Evolutionary conservation across 2,888 invertebrate genomes (phyloP), one percentile per base, ranked within the genome.

Genomic region (Tinea pellionella): DNA sequence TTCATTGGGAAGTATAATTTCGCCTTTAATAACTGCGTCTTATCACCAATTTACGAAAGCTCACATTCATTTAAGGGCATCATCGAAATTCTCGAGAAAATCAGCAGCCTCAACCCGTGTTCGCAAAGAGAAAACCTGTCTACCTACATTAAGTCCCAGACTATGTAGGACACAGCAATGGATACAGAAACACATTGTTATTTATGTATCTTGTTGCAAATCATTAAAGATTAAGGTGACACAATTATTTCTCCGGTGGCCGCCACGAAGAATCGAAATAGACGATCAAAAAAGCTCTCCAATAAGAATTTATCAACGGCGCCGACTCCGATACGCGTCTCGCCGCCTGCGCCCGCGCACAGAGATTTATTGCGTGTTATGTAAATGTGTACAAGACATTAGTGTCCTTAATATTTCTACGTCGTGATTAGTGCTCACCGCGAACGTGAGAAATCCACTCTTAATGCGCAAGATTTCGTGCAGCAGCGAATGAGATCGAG

Each of bases 301-400:
- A 75, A 76, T 77, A 72, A 73, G 78, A 78, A 80, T 81, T 77
- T 77, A 80, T 82, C 76, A 80, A 75, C 75, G 75, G 78, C 77
- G 77, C 76, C 75, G 78, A 71, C 73, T 71, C 12, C 59, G 59
- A 41, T 41, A 41, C 53, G 69, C 69, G 67, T 67, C 69, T 68
- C 66, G 67, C 66, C 66, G 67, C 32, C 60, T 71, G 72, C 71
- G 73, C 72, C 64, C 68, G 72, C 73, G 71, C 70, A 71, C 66
- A 60, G 64, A 71, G 80, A 85, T 85, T 85, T 82, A 86, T 86
- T 73, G 74, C 78, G 72, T 78, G 78, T 83, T 84, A 84, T 84
- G 85, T 82, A 83, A 83, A 83, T 84, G 74, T 79, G 77, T 78
- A 79, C 79, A 78, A 77, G 81, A 78, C 80, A 85, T 83, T 81